Base-by-base conservation (phyloP, 2,113 vertebrate genomes). In the Papio anubis region DNA sequence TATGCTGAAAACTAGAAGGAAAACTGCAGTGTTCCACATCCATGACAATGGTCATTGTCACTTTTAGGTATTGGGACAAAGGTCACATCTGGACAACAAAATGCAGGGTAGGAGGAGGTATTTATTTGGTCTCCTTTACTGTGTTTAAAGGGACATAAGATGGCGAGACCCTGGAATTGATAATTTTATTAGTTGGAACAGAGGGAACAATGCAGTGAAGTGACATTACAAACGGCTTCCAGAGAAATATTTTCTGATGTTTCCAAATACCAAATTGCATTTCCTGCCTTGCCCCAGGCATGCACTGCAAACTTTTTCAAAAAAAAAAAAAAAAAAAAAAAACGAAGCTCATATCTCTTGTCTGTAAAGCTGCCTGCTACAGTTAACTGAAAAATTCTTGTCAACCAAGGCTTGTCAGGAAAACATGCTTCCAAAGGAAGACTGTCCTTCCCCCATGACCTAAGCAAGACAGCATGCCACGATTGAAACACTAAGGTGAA, bases 381-480 rank as follows among this genome's bases (percentile, higher is more conserved):
- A 17, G 55, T 96, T 92, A 92, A 73, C 40, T 40, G 48, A 78
- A 93, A 88, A 96, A 40, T 90, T 94, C 43, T 68, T 97, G 52
- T 57, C 59, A 97, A 48, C 57, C 78, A 82, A 89, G 48, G 52
- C 66, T 87, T 68, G 7, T 96, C 88, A 89, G 68, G 50, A 93
- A 88, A 96, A 88, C 23, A 93, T 40, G 30, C 48, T 83, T 87
- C 25, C 40, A 64, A 66, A 91, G 91, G 83, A 89, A 94, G 11
- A 17, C 72, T 48, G 1, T 48, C 61, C 40, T 30, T 90, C 18
- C 81, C 68, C 40, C 55, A 2, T 11, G 80, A n/a, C 27, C 73
- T 68, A 30, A 83, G 45, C 43, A 72, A 64, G 87, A 40, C 76
- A 7, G 0, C 14, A 4, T 21, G 20, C 57, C 72, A 40, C 17